Base-by-base conservation (phyloP, 2,888 invertebrate species). In the Acrocera orbiculus region DNA sequence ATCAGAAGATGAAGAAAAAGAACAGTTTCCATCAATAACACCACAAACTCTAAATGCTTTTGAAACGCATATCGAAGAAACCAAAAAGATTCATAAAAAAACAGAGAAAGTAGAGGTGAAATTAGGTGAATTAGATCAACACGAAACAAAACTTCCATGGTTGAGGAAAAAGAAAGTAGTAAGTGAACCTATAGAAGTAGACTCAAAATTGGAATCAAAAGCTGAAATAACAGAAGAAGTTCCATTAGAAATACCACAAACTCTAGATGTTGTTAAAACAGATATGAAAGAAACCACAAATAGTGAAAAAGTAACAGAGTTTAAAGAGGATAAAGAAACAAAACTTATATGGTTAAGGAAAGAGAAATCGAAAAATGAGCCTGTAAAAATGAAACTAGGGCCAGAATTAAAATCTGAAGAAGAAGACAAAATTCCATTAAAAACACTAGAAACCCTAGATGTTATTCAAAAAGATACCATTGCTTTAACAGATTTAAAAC, bases 401-500 rank as follows among this genome's bases (percentile, higher is more conserved):
- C 54, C 54, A 28, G 46, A 57, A 17, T 43, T 42, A 13, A 8
- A 22, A 9, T 10, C 9, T 3, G 52, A 54, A 32, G 67, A 68
- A 50, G 60, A 65, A 38, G 58, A 67, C 0, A 49, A 53, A 16
- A 52, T n/a, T n/a, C n/a, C n/a, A n/a, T n/a, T 70, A 0, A 69
- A 69, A 38, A 67, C 69, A 5, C 42, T 44, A 37, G 10, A 22
- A n/a, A n/a, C n/a, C n/a, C n/a, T n/a, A 6, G 50, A 52, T 24
- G 2, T 8, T 10, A 9, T 4, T n/a, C 2, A 14, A 9, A 17
- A 16, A 17, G 11, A 16, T 6, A 17, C 8, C 3, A 22, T 2
- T 22, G 10, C 10, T 9, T 9, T 10, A 3, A 10, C 8, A 22
- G 10, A 9, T 3, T 10, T 8, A 22, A 22, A 22, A 22, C 22